Evolutionary conservation across 2,888 invertebrate species (phyloP).

Genomic region (Macrophya annulata): DNA sequence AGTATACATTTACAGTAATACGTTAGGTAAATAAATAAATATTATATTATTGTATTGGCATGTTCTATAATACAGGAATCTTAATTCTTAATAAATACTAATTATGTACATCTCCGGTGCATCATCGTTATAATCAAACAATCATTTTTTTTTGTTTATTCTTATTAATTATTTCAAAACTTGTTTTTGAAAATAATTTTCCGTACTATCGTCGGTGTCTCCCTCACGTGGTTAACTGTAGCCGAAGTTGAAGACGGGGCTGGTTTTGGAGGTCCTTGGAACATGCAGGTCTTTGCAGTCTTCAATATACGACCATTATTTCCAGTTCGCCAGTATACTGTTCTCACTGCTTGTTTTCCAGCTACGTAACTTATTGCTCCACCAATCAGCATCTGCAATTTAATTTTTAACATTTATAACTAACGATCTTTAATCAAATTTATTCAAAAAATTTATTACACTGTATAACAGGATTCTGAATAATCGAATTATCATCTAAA

Average conservation of each 20-base stretch:
- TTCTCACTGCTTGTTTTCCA: slow-evolving; percentile 88
- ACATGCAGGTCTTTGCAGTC: slow-evolving; percentile 74
- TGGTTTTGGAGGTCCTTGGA: slow-evolving; percentile 74
- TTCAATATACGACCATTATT: slow-evolving; percentile 71
- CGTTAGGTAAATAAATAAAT: slow-evolving; percentile 67
- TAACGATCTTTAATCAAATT: neutral
- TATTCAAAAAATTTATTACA: neutral
- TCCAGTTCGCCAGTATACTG: slow-evolving; percentile 87
- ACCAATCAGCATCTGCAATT: slow-evolving; percentile 82
- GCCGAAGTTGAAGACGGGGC: slow-evolving; percentile 72
- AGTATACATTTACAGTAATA: neutral
- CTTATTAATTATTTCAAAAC: neutral
- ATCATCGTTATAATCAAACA: neutral
- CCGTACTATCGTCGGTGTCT: neutral
- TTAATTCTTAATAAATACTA: slow-evolving; percentile 60
- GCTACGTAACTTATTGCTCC: slow-evolving; percentile 88
- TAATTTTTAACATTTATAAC: neutral
- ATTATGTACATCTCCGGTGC: slow-evolving; percentile 65
- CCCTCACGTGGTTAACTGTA: slow-evolving; percentile 53
- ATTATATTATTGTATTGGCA: slow-evolving; percentile 61
- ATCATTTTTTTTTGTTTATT: neutral
- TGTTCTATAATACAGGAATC: slow-evolving; percentile 54
- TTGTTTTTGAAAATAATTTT: slow-evolving; percentile 20
- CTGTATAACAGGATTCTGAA: neutral
- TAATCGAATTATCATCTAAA: neutral